A percentile compares a stretch with the other conserved stretches of the same genome.
Evolutionary conservation across 2,888 invertebrate species (phyloP).

Genomic region (Chorisops tibialis): DNA sequence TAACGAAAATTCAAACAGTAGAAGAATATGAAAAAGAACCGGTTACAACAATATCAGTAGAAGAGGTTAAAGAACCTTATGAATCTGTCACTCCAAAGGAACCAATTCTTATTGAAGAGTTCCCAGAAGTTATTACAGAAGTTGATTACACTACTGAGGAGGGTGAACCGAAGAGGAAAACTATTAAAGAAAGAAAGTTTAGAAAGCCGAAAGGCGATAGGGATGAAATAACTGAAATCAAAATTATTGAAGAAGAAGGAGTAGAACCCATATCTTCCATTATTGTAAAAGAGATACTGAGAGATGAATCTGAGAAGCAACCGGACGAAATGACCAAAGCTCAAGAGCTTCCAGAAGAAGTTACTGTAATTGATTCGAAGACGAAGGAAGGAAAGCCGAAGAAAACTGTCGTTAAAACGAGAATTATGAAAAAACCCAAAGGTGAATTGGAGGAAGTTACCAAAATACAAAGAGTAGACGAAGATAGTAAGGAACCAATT

Average conservation of each 20-base stretch:
- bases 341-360: conserved; percentile 44
- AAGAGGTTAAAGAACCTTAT: conserved; percentile 39
- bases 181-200: conserved; percentile 48
- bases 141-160: conserved; percentile 38
- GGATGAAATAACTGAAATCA: conserved; percentile 53
- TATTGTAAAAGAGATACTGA: conserved; percentile 42
- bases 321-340: conserved; percentile 34
- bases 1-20: conserved; percentile 53
- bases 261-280: conserved; percentile 46
- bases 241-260: conserved; percentile 51
- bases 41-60: conserved; percentile 48
- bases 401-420: conserved; percentile 46
- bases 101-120: conserved; percentile 46
- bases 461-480: conserved; percentile 48
- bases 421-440: conserved; percentile 47
- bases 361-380: conserved; percentile 42
- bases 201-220: conserved; percentile 50
- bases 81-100: conserved; percentile 39
- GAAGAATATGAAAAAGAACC: conserved; percentile 54
- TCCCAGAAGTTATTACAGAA: conserved; percentile 41
- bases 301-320: conserved; percentile 25
- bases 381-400: conserved; percentile 44
- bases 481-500: conserved; percentile 44
- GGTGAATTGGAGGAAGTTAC: conserved; percentile 50
- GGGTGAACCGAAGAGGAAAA: conserved; percentile 10